Percentiles rank a stretch among this genome's conserved stretches.
Evolutionary conservation across 2,888 invertebrate species (phyloP).

Genomic region (Leuctra nigra): DNA sequence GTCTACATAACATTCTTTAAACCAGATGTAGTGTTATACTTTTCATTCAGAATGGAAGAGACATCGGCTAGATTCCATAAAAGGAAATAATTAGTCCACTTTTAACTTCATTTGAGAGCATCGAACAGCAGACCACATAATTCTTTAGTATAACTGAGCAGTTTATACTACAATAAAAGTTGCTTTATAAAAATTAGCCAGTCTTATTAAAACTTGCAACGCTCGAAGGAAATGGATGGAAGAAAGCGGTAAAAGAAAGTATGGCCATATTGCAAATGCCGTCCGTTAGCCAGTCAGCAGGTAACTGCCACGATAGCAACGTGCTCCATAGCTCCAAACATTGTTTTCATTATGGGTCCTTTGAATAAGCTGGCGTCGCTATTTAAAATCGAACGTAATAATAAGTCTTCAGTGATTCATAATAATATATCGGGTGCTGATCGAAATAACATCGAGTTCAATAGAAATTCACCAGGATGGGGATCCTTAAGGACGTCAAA

Average conservation of each 20-base stretch:
- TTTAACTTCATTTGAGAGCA: too few species aligned
- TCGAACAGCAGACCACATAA: too few species aligned
- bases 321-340: neutral
- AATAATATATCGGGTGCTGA: constrained; percentile 7
- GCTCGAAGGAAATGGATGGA: constrained; percentile 7
- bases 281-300: too few species aligned
- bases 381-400: constrained; percentile 7
- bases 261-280: too few species aligned
- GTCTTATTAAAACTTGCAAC: constrained; percentile 2
- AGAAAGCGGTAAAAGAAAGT: constrained; percentile 17
- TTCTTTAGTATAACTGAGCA: too few species aligned
- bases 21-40: too few species aligned
- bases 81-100: too few species aligned
- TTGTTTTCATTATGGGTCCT: neutral
- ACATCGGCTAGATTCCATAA: too few species aligned
- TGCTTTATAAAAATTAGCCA: neutral
- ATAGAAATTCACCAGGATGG: constrained; percentile 6
- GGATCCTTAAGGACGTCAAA: neutral
- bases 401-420: constrained; percentile 4
- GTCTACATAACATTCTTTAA: too few species aligned
- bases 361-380: constrained; percentile 7
- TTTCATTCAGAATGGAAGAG: too few species aligned
- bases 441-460: constrained; percentile 17
- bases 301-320: too few species aligned
- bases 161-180: too few species aligned